Percentiles rank a stretch among this genome's conserved stretches.
Conservation (phyloP, 2,888 invertebrate species). For the Helicoverpa assulta region DNA sequence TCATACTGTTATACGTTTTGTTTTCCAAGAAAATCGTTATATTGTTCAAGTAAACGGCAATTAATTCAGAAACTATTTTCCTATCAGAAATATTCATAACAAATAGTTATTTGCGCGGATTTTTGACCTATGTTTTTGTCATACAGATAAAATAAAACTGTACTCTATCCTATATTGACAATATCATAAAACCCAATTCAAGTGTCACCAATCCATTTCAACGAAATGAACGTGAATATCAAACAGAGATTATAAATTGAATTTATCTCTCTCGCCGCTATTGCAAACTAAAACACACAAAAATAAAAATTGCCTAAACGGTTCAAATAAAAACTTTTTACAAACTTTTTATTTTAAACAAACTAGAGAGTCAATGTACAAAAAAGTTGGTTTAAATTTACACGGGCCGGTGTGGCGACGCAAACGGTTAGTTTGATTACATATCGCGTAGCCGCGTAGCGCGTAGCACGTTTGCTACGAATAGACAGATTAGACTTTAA, state of each 20-base stretch:
- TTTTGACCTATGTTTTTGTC: neutral
- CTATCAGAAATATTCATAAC: too few relatives aligned
- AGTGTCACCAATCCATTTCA: neutral
- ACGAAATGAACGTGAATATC: neutral
- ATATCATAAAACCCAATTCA: neutral
- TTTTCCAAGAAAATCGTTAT: neutral
- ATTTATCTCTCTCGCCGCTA: constrained; percentile 16
- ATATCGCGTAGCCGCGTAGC: constrained; percentile 46
- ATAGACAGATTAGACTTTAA: neutral
- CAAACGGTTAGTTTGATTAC: constrained; percentile 34
- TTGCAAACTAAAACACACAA: constrained; percentile 8
- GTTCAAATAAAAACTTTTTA: constrained; percentile 30
- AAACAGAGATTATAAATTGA: constrained; percentile 13
- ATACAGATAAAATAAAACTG: neutral
- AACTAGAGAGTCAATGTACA: constrained; percentile 25
- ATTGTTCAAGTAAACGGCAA: too few relatives aligned
- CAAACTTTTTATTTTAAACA: constrained; percentile 19
- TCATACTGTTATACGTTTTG: constrained; percentile 6
- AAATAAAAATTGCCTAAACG: constrained; percentile 47
- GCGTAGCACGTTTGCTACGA: constrained; percentile 51
- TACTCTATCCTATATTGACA: neutral
- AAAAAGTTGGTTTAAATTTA: constrained; percentile 39
- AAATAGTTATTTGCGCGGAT: too few relatives aligned
- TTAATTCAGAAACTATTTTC: too few relatives aligned
- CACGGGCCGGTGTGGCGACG: constrained; percentile 22